A percentile compares a stretch with the other conserved stretches of the same genome.
phyloP scores from a whole-genome alignment of 2,797 vertebrate genomes.

The Hapalemur alaotrensis region DNA sequence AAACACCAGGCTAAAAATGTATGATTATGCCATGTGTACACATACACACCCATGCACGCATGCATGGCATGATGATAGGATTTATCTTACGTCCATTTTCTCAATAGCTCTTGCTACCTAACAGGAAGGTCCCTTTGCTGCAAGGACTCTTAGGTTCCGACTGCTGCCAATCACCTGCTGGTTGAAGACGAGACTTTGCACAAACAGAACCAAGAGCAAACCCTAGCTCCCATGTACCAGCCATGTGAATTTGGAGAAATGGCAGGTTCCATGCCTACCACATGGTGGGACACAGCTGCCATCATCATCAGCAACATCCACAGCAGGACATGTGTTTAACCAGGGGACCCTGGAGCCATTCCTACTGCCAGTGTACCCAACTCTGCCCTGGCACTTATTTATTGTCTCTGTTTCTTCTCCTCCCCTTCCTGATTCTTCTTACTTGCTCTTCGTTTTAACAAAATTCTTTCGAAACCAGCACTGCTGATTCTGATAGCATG shows the following conservation, averaged over 20 bases:
- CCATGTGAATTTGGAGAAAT: not conserved
- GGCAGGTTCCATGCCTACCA: not conserved
- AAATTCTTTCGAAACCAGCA: not conserved
- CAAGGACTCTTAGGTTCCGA: not conserved
- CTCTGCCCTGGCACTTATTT: not conserved
- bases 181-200: not conserved
- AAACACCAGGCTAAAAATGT: not conserved
- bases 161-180: not conserved
- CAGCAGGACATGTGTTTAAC: fast-evolving
- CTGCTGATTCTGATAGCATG: not conserved
- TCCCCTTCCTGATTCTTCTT: not conserved
- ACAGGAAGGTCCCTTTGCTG: not conserved
- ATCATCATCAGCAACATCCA: not conserved
- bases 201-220: too few species aligned
- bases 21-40: not conserved
- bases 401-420: not conserved
- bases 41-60: not conserved
- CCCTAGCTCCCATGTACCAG: not conserved
- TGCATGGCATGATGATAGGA: fast-evolving
- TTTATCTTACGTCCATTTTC: not conserved
- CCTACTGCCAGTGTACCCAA: not conserved
- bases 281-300: not conserved
- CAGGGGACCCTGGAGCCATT: too few species aligned
- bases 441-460: not conserved
- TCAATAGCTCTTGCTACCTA: not conserved